phyloP scores from a whole-genome alignment of 2,888 invertebrate species.

The Ophraella communa region DNA sequence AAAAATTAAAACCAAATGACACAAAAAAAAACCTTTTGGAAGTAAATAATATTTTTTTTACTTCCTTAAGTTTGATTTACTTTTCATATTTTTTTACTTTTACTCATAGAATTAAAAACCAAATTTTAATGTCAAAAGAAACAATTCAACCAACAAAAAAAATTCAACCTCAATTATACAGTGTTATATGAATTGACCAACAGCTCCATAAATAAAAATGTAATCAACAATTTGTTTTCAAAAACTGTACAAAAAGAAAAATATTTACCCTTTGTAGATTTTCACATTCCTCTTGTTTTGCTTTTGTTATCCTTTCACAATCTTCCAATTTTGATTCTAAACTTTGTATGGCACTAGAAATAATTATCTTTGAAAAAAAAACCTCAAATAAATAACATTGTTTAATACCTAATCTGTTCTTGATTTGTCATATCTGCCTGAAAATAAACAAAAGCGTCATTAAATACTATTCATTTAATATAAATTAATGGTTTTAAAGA shows the following conservation, averaged over 20 bases:
- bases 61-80: too few species aligned
- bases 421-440: constrained; percentile 29
- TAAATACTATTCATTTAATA: background rate
- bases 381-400: background rate
- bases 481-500: too few species aligned
- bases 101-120: too few species aligned
- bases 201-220: too few species aligned
- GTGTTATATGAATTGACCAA: too few species aligned
- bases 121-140: too few species aligned
- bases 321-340: constrained; percentile 39
- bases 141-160: too few species aligned
- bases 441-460: constrained; percentile 20
- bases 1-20: too few species aligned
- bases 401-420: constrained; percentile 46
- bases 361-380: constrained; percentile 9
- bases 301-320: constrained; percentile 36
- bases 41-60: too few species aligned
- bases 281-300: constrained; percentile 46
- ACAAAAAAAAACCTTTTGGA: too few species aligned
- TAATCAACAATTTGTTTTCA: background rate
- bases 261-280: constrained; percentile 46
- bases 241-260: background rate
- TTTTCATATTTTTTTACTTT: too few species aligned
- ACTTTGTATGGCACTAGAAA: constrained; percentile 36
- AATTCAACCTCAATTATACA: too few species aligned